Base-by-base conservation (phyloP, 2,888 invertebrate species). In the Catocala nupta region DNA sequence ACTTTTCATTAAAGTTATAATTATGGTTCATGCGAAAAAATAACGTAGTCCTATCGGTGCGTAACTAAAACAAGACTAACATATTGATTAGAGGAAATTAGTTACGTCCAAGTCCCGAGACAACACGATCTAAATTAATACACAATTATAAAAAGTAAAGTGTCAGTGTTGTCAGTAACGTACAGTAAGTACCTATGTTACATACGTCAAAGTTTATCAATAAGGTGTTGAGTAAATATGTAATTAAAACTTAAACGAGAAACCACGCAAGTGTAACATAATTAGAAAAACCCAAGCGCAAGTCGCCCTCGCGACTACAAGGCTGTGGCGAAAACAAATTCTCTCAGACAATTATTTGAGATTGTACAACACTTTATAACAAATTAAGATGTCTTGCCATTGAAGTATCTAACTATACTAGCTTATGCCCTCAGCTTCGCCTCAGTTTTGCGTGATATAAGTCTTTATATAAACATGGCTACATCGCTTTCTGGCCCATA, bases 221-320 rank as follows among this genome's bases (percentile, higher is more conserved):
- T 82, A 78, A 76, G 77, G 73, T 56, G 65, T 72, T 70, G 63
- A 68, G 74, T 77, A 77, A 81, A 78, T 72, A 77, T 61, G 69
- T 69, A 80, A 81, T 82, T 81, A 78, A 75, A 73, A 48, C 56
- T 54, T 69, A 81, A 75, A 82, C 75, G 70, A 71, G 68, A 60
- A 70, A 74, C 73, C 72, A 73, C 68, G 69, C 77, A 78, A 69
- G 60, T 74, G 70, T 69, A 70, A 68, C 57, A 65, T 65, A 80
- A 78, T 73, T 76, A 68, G 62, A 71, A 73, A 78, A 74, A 58
- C 71, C 55, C 61, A 51, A 59, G 70, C 66, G 71, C 69, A 73
- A 75, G 71, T 75, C 66, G 68, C 69, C 50, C 65, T 62, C 58
- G 47, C 9, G 6, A 39, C 25, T 25, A 39, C 71, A 68, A 70